These are phyloP conservation scores for Upupa epops DNA, from an alignment of 2,113 vertebrate genomes.

Conservation along the genomic window DNA sequence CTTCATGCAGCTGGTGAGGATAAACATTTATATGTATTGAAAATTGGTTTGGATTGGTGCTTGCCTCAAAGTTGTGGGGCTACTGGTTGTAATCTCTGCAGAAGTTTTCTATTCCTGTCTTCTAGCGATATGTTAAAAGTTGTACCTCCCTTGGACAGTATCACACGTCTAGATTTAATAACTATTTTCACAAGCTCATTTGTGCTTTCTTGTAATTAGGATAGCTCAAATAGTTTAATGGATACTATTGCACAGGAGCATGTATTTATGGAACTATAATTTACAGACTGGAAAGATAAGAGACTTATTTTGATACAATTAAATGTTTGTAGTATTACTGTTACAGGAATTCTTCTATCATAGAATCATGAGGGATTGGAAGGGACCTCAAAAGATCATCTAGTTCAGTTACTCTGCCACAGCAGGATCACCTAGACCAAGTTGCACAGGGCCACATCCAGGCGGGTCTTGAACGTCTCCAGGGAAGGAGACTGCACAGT, in stretches of 20 bases:
- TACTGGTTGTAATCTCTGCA: not conserved
- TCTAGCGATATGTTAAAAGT: slow-evolving; percentile 19
- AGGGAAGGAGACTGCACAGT: too few species aligned
- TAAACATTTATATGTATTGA: not conserved
- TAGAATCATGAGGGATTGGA: too few species aligned
- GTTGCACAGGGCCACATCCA: too few species aligned
- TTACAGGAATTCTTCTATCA: not conserved
- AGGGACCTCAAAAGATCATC: too few species aligned
- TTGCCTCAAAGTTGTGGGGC: not conserved
- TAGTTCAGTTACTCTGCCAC: too few species aligned
- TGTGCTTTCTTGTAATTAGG: slow-evolving; percentile 45
- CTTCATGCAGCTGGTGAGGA: not conserved
- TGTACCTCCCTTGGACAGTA: not conserved
- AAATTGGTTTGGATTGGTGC: not conserved
- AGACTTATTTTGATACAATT: not conserved
- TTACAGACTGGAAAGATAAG: not conserved
- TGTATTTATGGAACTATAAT: not conserved
- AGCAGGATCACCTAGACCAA: too few species aligned
- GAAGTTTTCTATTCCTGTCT: not conserved
- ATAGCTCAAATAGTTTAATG: slow-evolving; percentile 38
- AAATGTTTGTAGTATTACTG: not conserved
- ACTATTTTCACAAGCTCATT: slow-evolving; percentile 27
- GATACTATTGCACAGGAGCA: not conserved
- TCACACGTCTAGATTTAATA: slow-evolving; percentile 43
- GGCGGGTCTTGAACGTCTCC: too few species aligned